Percentiles rank a stretch among this genome's conserved stretches.
phyloP scores from a whole-genome alignment of 1,140 invertebrate species.

The Brachionus koreanus region DNA sequence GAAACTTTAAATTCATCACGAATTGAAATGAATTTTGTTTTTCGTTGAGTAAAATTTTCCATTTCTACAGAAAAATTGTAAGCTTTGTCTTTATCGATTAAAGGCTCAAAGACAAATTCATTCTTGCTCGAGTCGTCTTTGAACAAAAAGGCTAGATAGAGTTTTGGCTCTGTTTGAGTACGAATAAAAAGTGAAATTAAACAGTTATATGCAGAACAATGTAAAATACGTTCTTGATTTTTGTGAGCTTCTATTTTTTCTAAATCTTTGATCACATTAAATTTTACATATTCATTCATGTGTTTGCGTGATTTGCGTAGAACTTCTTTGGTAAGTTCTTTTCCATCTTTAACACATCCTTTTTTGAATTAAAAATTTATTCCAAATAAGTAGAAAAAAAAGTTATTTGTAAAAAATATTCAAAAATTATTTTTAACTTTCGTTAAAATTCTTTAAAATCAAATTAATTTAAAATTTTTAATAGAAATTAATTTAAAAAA shows the following conservation, averaged over 20 bases:
- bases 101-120: slow-evolving; percentile 56
- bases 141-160: slow-evolving; percentile 59
- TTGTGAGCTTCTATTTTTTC: background rate
- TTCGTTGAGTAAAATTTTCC: slow-evolving; percentile 51
- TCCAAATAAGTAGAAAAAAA: background rate
- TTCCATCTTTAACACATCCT: slow-evolving; percentile 44
- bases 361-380: background rate
- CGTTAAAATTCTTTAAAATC: no score
- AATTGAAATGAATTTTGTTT: slow-evolving; percentile 54
- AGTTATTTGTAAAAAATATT: no score
- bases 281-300: slow-evolving; percentile 1
- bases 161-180: slow-evolving; percentile 59
- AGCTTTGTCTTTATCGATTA: slow-evolving; percentile 52
- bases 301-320: slow-evolving; percentile 14
- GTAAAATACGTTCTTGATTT: background rate
- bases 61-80: slow-evolving; percentile 56
- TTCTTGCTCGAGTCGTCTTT: slow-evolving; percentile 57
- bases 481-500: no score
- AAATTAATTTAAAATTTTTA: no score
- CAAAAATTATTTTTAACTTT: no score
- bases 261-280: background rate
- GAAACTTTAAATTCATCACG: slow-evolving; percentile 49
- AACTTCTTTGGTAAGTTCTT: slow-evolving; percentile 41
- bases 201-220: slow-evolving; percentile 61
- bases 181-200: slow-evolving; percentile 61